A percentile compares a stretch with the other conserved stretches of the same genome.
These are phyloP conservation scores for Aquatica leii DNA, from an alignment of 2,888 invertebrate genomes.

Conservation along the genomic window DNA sequence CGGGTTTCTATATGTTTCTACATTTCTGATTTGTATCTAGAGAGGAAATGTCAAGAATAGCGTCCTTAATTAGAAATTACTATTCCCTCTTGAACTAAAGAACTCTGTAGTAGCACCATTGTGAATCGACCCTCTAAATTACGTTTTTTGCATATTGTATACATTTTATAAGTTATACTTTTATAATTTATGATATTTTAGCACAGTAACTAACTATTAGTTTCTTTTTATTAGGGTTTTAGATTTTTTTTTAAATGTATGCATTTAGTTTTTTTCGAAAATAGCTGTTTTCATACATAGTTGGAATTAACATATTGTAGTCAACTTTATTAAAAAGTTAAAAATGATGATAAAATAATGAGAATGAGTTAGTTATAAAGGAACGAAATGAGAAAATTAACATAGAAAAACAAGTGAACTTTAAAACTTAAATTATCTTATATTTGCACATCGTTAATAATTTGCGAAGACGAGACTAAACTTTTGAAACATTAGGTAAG, in stretches of 20 bases:
- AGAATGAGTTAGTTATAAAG: neutral
- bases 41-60: conserved; percentile 15
- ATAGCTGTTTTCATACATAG: too few species aligned
- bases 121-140: conserved; percentile 18
- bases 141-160: conserved; percentile 13
- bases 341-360: conserved; percentile 5
- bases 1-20: neutral
- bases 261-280: neutral
- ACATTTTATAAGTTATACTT: conserved; percentile 6
- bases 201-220: too few species aligned
- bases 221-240: too few species aligned
- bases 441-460: conserved; percentile 37
- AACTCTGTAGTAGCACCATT: conserved; percentile 19
- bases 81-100: conserved; percentile 22
- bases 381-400: conserved; percentile 20
- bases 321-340: neutral
- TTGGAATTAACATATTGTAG: too few species aligned
- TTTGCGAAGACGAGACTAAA: conserved; percentile 27
- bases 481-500: conserved; percentile 27
- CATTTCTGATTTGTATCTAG: conserved; percentile 3
- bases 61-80: conserved; percentile 25
- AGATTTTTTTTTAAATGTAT: neutral
- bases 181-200: too few species aligned
- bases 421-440: conserved; percentile 31
- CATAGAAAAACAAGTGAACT: conserved; percentile 25